Base-by-base conservation (phyloP, 1,140 invertebrate species). In the Olivierus martensii region DNA sequence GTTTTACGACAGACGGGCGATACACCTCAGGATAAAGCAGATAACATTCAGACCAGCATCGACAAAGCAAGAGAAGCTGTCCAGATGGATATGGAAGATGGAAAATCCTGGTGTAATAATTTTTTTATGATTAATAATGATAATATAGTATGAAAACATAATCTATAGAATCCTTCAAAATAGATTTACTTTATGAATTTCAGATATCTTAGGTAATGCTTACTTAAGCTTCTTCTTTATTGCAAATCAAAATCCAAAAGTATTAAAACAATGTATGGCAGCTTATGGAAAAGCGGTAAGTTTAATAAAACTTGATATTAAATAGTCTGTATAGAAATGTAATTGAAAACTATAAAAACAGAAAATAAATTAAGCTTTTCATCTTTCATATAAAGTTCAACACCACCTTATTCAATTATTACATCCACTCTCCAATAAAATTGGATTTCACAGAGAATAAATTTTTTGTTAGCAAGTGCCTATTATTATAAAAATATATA, bases 61-160 rank as follows among this genome's bases (percentile, higher is more conserved):
- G 77, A 80, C 46, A 76, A 82, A 61, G 87, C 87, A 0, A 87
- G 86, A 67, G 83, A 89, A 63, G 85, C 87, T 14, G 78, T 93
- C 2, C 73, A 81, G 52, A 64, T 87, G 14, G 85, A 91, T 65
- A 75, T 81, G 15, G 77, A 78, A 47, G 87, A 93, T 74, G 87
- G 87, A 14, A 72, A 77, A 14, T 91, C 87, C 1, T 92, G 88
- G 88, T 67, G 54, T 56, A 51, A 51, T 36, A 42, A 52, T 52
- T 10, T 49, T 15, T 21, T 41, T 49, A 14, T 49, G 10, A 18
- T 35, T 1, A 41, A 15, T 18, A 10, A 18, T 21, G 22, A 11
- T 1, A 46, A 10, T 22, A 42, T 42, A 42, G 11, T 42, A n/a
- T 9, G n/a, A 4, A 21, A 15, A 45, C 19, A 45, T 45, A 21